phyloP scores from a whole-genome alignment of 2,113 vertebrate genomes.

The Arizona elegans region DNA sequence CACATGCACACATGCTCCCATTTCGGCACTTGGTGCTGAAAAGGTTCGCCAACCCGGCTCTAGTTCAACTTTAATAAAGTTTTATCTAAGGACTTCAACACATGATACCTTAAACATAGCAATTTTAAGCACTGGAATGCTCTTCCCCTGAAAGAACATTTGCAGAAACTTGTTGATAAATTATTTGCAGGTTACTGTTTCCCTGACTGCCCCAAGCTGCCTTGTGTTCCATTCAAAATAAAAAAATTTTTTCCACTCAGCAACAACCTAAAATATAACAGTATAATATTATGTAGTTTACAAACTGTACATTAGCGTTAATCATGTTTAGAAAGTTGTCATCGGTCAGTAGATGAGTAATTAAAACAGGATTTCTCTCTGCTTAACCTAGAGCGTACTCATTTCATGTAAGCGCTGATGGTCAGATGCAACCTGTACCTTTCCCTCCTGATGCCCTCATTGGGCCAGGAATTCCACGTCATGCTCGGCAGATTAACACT shows the following conservation, averaged over 20 bases:
- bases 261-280: background rate
- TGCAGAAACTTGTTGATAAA: constrained; percentile 41
- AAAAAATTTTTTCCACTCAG: background rate
- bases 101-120: constrained; percentile 33
- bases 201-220: constrained; percentile 29
- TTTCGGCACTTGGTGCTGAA: too few relatives aligned
- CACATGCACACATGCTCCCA: too few relatives aligned
- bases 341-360: background rate
- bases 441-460: constrained; percentile 83
- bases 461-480: constrained; percentile 79
- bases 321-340: background rate
- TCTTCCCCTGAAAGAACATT: constrained; percentile 45
- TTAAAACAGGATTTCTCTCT: background rate
- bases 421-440: constrained; percentile 83
- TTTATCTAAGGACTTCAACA: constrained; percentile 22
- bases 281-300: background rate
- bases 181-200: constrained; percentile 42
- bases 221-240: background rate
- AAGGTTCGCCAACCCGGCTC: background rate
- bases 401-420: constrained; percentile 81
- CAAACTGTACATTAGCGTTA: background rate
- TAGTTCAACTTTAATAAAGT: background rate
- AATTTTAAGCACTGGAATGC: constrained; percentile 41
- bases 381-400: constrained; percentile 73
- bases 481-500: constrained; percentile 82